phyloP scores from a whole-genome alignment of 2,888 invertebrate genomes.

The Mythimna lalbum region DNA sequence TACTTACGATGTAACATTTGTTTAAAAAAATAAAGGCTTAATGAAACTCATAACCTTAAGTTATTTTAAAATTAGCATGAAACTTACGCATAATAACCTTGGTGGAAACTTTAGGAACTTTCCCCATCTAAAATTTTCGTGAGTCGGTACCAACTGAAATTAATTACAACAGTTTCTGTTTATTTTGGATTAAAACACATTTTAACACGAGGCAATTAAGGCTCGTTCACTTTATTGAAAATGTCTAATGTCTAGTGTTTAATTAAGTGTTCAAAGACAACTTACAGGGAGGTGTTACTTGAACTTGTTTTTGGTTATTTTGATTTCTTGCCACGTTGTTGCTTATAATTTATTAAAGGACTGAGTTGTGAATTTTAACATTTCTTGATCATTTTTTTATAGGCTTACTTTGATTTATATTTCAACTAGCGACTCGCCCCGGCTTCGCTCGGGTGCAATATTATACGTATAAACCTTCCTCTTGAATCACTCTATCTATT shows the following conservation, averaged over 20 bases:
- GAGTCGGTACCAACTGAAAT: slow-evolving; percentile 57
- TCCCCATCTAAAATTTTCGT: slow-evolving; percentile 56
- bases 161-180: slow-evolving; percentile 64
- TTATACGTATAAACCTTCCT: too few species aligned
- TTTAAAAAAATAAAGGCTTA: slow-evolving; percentile 1
- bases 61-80: slow-evolving; percentile 34
- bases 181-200: slow-evolving; percentile 48
- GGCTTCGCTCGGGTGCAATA: too few species aligned
- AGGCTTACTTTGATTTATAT: too few species aligned
- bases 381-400: too few species aligned
- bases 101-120: slow-evolving; percentile 54
- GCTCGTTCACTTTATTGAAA: slow-evolving; percentile 32
- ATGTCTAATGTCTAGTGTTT: slow-evolving; percentile 31
- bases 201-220: slow-evolving; percentile 55
- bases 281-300: background rate
- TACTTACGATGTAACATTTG: background rate
- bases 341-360: background rate
- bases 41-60: slow-evolving; percentile 22
- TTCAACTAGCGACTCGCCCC: too few species aligned
- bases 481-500: too few species aligned
- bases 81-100: slow-evolving; percentile 45
- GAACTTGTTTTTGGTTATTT: background rate
- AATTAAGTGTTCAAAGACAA: slow-evolving; percentile 36
- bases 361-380: too few species aligned
- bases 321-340: slow-evolving; percentile 4